A percentile compares a stretch with the other conserved stretches of the same genome.
Evolutionary conservation across 2,888 invertebrate genomes (phyloP).

Genomic region (Philopedon plagiatum): DNA sequence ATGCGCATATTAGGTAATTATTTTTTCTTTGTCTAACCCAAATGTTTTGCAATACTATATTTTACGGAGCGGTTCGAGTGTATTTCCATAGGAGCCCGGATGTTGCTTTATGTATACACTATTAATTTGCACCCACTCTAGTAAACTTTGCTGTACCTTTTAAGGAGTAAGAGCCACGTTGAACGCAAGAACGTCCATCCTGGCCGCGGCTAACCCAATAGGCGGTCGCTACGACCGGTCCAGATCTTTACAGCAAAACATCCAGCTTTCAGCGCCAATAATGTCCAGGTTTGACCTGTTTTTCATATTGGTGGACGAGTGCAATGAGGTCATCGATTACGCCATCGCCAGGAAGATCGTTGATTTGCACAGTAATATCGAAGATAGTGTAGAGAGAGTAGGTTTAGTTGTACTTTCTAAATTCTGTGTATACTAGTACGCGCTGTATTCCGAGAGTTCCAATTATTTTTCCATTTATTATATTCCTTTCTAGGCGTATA

Average conservation of each 20-base stretch:
- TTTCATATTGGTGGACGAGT: slow-evolving; percentile 98
- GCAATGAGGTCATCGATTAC: slow-evolving; percentile 95
- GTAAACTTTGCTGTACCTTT: neutral
- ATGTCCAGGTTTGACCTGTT: slow-evolving; percentile 99
- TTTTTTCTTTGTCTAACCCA: too few relatives aligned
- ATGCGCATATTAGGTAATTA: too few relatives aligned
- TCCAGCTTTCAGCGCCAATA: slow-evolving; percentile 93
- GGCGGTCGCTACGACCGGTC: slow-evolving; percentile 93
- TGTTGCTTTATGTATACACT: too few relatives aligned
- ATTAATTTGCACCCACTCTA: too few relatives aligned
- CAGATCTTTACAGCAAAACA: slow-evolving; percentile 95
- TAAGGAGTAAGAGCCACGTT: slow-evolving; percentile 88
- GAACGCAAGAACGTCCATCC: slow-evolving; percentile 96
- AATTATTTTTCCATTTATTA: neutral
- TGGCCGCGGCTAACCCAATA: slow-evolving; percentile 98
- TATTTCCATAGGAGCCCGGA: too few relatives aligned
- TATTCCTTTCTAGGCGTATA: slow-evolving; percentile 73
- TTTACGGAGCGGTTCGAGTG: too few relatives aligned
- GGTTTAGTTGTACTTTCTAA: slow-evolving; percentile 9
- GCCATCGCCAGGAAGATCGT: slow-evolving; percentile 97
- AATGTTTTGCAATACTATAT: too few relatives aligned
- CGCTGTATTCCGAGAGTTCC: neutral
- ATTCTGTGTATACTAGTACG: too few relatives aligned
- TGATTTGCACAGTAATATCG: slow-evolving; percentile 91
- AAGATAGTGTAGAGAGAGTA: slow-evolving; percentile 80